Percentiles rank a stretch among this genome's conserved stretches.
phyloP scores from a whole-genome alignment of 2,888 invertebrate genomes.

The Harpalus rubripes region DNA sequence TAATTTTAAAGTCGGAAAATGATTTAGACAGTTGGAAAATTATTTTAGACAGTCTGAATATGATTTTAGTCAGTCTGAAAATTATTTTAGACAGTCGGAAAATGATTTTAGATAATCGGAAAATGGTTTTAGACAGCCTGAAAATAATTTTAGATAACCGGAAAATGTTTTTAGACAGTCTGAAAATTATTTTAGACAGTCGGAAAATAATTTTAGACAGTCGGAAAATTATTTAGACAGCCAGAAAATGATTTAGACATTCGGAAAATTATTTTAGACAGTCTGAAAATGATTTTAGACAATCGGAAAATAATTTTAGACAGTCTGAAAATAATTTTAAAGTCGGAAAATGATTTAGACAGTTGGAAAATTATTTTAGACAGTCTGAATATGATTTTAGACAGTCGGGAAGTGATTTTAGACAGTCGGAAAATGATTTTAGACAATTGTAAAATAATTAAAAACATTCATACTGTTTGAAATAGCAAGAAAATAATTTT shows the following conservation, averaged over 20 bases:
- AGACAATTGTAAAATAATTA: neutral
- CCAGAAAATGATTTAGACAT: too few species aligned
- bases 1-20: neutral
- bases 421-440: neutral
- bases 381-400: too few species aligned
- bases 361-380: too few species aligned
- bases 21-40: too few species aligned
- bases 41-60: neutral
- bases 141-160: neutral
- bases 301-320: neutral
- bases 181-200: neutral
- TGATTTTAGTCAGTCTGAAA: neutral
- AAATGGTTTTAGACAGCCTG: neutral
- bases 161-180: neutral
- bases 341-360: neutral
- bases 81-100: neutral
- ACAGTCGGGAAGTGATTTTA: too few species aligned
- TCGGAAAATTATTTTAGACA: too few species aligned
- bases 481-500: too few species aligned
- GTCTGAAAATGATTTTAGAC: too few species aligned
- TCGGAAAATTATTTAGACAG: neutral
- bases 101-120: neutral
- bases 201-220: neutral
- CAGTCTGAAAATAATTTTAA: neutral
- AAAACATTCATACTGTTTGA: too few species aligned